phyloP scores from a whole-genome alignment of 2,113 vertebrate species.

The Hydrochoerus hydrochaeris region DNA sequence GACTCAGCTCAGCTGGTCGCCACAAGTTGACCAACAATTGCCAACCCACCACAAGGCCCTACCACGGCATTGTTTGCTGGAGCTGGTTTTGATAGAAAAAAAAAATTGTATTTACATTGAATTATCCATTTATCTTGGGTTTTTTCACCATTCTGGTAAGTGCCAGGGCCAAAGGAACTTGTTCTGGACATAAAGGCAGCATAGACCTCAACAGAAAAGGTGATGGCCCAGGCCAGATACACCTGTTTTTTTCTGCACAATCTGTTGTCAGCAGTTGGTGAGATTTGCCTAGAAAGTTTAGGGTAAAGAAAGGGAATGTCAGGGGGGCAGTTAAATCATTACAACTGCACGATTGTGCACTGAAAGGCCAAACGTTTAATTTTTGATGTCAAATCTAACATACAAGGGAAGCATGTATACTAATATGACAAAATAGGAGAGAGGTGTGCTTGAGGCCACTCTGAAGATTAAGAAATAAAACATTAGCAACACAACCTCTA shows the following conservation, averaged over 20 bases:
- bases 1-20: too few relatives aligned
- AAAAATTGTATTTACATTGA: not conserved
- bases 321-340: not conserved
- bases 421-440: too few relatives aligned
- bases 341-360: not conserved
- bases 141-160: not conserved
- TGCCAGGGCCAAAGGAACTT: not conserved
- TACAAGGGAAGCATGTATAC: not conserved
- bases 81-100: not conserved
- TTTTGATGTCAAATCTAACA: not conserved
- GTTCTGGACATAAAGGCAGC: not conserved
- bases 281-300: not conserved
- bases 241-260: not conserved
- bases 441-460: not conserved
- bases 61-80: fast-evolving
- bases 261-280: not conserved
- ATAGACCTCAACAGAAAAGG: not conserved
- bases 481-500: too few relatives aligned
- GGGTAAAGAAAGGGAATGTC: not conserved
- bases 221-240: not conserved
- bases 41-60: too few relatives aligned
- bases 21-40: too few relatives aligned
- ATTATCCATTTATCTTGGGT: not conserved
- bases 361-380: not conserved
- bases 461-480: not conserved